Evolutionary conservation across 2,888 invertebrate species (phyloP).

Genomic region (Diadegma fenestrale): DNA sequence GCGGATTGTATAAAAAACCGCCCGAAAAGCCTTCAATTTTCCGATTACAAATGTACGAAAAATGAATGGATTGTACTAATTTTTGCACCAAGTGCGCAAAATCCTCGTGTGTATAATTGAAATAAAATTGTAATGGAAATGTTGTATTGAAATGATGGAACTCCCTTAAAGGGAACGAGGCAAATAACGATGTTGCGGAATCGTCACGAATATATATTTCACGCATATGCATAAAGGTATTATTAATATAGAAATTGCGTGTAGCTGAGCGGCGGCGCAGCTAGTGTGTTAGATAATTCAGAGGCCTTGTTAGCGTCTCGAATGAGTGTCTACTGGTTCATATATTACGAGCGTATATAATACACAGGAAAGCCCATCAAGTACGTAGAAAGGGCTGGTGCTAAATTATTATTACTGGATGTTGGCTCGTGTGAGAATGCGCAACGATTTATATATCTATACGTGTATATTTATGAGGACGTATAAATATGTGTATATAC

Average conservation of each 20-base stretch:
- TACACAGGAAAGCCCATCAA: not conserved
- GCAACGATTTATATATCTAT: not conserved
- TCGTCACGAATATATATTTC: not conserved
- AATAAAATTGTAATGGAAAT: too few species aligned
- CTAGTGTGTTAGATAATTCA: constrained; percentile 43
- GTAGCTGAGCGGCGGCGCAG: not conserved
- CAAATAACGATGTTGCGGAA: not conserved
- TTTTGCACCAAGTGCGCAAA: too few species aligned
- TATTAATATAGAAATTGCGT: not conserved
- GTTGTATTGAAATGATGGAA: too few species aligned
- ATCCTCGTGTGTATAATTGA: too few species aligned
- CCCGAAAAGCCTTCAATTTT: too few species aligned
- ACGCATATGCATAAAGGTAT: constrained; percentile 7
- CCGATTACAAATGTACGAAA: too few species aligned
- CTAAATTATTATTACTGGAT: constrained; percentile 58
- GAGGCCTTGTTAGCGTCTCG: constrained; percentile 61
- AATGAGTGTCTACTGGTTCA: constrained; percentile 55
- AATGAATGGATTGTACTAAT: too few species aligned
- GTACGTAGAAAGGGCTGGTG: constrained; percentile 29
- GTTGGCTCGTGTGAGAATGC: constrained; percentile 25
- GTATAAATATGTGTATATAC: not conserved
- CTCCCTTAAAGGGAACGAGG: not conserved
- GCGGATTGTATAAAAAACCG: too few species aligned
- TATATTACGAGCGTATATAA: constrained; percentile 35
- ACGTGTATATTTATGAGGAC: not conserved